phyloP scores from a whole-genome alignment of 2,113 vertebrate species.

The Natator depressus region DNA sequence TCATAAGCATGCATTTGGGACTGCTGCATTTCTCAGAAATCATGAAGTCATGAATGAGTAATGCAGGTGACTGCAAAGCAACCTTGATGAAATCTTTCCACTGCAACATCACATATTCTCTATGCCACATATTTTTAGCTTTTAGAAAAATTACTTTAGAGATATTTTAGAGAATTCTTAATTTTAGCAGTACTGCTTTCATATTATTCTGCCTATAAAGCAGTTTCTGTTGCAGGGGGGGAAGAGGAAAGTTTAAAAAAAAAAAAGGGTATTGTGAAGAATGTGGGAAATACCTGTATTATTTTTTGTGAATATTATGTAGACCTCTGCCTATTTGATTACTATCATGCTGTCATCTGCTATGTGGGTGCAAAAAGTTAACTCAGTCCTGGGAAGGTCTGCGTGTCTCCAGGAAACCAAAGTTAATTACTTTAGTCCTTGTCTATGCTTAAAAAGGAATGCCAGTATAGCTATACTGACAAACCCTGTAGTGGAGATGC shows the following conservation, averaged over 20 bases:
- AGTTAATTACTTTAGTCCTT: not conserved
- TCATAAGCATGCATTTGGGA: not conserved
- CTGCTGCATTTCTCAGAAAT: not conserved
- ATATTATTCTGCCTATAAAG: not conserved
- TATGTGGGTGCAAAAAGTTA: not conserved
- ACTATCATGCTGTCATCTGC: not conserved
- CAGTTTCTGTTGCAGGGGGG: not conserved
- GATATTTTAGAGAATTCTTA: not conserved
- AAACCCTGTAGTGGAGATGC: not conserved
- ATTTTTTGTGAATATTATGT: not conserved
- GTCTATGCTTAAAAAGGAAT: not conserved
- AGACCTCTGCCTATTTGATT: not conserved
- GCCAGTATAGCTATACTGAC: not conserved
- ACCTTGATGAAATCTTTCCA: not conserved
- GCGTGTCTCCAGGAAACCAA: not conserved
- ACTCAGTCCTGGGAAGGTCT: not conserved
- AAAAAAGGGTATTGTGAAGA: not conserved
- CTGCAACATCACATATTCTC: not conserved
- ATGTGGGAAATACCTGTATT: not conserved
- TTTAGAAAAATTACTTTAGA: not conserved
- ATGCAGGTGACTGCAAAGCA: not conserved
- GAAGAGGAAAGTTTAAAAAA: not conserved
- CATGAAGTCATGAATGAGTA: not conserved
- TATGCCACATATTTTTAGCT: not conserved
- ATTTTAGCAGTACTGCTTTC: not conserved